phyloP scores from a whole-genome alignment of 1,140 invertebrate species.

The Phthorimaea operculella region DNA sequence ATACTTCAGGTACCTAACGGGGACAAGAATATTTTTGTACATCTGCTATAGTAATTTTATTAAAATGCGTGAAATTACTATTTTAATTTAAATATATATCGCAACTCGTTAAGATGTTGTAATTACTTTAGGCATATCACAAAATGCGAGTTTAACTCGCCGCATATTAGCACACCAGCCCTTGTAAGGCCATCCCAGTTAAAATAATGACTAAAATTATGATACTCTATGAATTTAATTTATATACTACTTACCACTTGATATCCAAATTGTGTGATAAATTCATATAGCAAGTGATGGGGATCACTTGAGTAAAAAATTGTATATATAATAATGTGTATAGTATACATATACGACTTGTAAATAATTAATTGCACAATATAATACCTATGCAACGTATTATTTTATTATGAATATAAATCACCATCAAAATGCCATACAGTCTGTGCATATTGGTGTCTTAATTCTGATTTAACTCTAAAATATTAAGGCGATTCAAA shows the following conservation, averaged over 20 bases:
- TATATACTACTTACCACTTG: background rate
- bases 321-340: constrained; percentile 14
- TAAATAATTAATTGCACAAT: constrained; percentile 24
- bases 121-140: constrained; percentile 31
- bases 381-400: constrained; percentile 20
- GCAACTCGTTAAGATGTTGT: background rate
- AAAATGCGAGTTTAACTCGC: constrained; percentile 43
- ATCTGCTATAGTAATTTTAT: background rate
- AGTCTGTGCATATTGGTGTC: constrained; percentile 56
- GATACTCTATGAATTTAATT: background rate
- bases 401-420: constrained; percentile 25
- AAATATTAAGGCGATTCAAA: constrained; percentile 49
- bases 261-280: background rate
- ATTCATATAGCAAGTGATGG: background rate
- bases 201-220: background rate
- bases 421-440: constrained; percentile 56
- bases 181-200: background rate
- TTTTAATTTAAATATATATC: background rate
- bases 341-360: constrained; percentile 6
- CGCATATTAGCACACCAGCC: background rate
- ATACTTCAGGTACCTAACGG: constrained; percentile 59
- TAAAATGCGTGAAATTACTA: background rate
- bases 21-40: constrained; percentile 27
- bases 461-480: constrained; percentile 40
- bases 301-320: constrained; percentile 10